Evolutionary conservation across 2,113 vertebrate genomes (phyloP).

Genomic region (Ascaphus truei): DNA sequence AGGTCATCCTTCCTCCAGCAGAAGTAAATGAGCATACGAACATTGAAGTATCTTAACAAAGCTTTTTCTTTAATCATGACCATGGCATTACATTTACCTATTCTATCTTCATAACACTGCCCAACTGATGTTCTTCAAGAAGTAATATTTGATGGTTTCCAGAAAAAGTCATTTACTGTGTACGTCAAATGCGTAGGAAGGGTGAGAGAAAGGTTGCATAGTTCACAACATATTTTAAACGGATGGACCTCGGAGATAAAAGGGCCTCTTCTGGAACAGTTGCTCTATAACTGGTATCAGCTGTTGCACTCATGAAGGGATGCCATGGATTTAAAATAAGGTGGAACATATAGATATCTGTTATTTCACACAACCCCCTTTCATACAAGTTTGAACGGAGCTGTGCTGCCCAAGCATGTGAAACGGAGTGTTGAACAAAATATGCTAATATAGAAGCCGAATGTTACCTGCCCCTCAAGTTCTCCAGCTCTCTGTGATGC

Average conservation of each 20-base stretch:
- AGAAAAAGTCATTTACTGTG: too few relatives aligned
- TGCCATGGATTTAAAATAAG: not conserved
- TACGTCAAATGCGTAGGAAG: constrained; percentile 13
- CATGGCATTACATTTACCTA: too few relatives aligned
- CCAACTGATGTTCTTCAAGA: too few relatives aligned
- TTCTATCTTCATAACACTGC: too few relatives aligned
- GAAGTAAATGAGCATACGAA: too few relatives aligned
- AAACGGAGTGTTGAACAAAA: constrained; percentile 10
- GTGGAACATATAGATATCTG: not conserved
- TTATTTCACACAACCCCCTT: constrained; percentile 6
- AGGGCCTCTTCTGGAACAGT: not conserved
- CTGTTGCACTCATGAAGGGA: not conserved
- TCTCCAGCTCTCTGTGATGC: constrained; percentile 96
- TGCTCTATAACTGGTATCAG: not conserved
- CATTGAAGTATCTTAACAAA: too few relatives aligned
- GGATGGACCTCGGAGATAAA: not conserved
- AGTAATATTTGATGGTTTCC: too few relatives aligned
- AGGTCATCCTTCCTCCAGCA: too few relatives aligned
- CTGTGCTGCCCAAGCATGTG: not conserved
- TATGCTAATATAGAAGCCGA: constrained; percentile 39
- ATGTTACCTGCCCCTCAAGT: constrained; percentile 86
- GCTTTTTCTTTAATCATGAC: too few relatives aligned
- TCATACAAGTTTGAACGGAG: not conserved
- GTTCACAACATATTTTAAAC: not conserved
- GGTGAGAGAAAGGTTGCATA: not conserved